Percentiles rank a stretch among this genome's conserved stretches.
These are phyloP conservation scores for Aegotheles bennettii DNA, from an alignment of 2,113 vertebrate genomes.

Conservation along the genomic window DNA sequence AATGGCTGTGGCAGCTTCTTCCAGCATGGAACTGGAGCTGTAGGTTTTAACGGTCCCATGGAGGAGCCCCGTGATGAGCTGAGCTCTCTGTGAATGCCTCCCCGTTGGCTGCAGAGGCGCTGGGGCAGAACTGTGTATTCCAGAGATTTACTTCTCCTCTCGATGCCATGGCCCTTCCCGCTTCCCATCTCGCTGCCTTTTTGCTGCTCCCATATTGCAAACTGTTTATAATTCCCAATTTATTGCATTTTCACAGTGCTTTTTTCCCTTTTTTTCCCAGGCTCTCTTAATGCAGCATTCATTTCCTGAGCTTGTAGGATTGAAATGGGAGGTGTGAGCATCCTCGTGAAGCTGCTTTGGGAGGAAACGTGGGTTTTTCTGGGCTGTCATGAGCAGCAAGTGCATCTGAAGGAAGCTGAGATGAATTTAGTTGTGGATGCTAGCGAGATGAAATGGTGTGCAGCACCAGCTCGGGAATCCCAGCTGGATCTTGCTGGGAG, in stretches of 20 bases:
- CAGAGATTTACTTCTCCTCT: neutral
- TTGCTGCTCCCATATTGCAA: neutral
- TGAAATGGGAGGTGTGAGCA: neutral
- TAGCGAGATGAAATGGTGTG: neutral
- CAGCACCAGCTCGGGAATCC: neutral
- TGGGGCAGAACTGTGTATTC: neutral
- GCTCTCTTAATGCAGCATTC: neutral
- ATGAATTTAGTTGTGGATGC: neutral
- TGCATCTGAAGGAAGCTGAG: neutral
- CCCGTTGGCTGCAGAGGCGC: neutral
- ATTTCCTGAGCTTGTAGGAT: neutral
- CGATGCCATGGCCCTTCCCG: rapidly evolving
- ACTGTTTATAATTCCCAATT: neutral
- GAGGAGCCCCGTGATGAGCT: neutral
- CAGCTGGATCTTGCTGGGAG: neutral
- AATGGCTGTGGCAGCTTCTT: neutral
- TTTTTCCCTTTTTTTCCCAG: neutral
- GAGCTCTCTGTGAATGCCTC: neutral
- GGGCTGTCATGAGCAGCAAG: neutral
- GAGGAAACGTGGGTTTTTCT: neutral
- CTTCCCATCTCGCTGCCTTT: neutral
- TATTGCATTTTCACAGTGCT: neutral
- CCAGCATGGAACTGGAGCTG: neutral
- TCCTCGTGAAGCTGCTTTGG: neutral
- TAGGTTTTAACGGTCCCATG: neutral